Conservation (phyloP, 1,140 invertebrate species). For the Zaprionus nigranus region DNA sequence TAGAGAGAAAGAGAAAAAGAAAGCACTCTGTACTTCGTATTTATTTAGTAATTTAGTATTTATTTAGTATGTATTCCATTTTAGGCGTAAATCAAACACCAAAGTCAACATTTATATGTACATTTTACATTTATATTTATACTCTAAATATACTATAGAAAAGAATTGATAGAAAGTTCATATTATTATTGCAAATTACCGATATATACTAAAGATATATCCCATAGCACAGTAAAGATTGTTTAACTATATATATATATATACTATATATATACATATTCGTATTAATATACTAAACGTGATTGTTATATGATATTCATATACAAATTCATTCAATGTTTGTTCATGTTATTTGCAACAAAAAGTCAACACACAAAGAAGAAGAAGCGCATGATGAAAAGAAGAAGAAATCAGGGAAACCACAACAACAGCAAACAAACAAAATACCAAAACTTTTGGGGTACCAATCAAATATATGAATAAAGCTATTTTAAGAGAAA, state of each 20-base stretch:
- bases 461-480: conserved; percentile 79
- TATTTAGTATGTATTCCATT: conserved; percentile 64
- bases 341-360: conserved; percentile 77
- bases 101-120: conserved; percentile 48
- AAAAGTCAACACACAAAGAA: conserved; percentile 53
- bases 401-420: conserved; percentile 20
- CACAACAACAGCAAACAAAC: conserved; percentile 29
- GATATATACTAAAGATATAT: conserved; percentile 34
- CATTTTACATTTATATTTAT: conserved; percentile 56
- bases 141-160: conserved; percentile 15
- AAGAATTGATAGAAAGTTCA: conserved; percentile 58
- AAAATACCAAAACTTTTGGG: conserved; percentile 57
- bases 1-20: neutral
- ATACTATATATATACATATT: conserved; percentile 44
- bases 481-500: conserved; percentile 82
- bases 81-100: conserved; percentile 74
- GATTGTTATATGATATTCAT: conserved; percentile 83
- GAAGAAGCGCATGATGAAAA: conserved; percentile 38
- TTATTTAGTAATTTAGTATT: conserved; percentile 28
- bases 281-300: conserved; percentile 52
- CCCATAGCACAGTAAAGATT: conserved; percentile 57
- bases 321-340: conserved; percentile 78
- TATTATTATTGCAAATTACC: conserved; percentile 56
- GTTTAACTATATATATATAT: conserved; percentile 49
- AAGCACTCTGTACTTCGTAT: conserved; percentile 3